Evolutionary conservation across 1,140 invertebrate species (phyloP).

Genomic region (Pseudomyrmex dendroicus): DNA sequence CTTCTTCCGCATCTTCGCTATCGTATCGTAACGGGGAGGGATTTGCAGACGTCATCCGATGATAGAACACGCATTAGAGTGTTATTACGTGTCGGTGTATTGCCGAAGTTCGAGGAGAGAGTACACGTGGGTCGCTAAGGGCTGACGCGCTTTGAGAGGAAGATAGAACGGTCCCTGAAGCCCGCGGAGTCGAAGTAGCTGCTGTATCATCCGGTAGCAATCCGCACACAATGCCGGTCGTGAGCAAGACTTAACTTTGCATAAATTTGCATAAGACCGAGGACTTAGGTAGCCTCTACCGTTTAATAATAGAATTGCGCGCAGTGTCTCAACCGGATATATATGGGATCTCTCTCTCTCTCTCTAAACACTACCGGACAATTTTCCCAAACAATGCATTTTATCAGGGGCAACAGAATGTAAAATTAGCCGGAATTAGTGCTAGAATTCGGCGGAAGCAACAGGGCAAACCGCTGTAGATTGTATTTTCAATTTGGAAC

Average conservation of each 20-base stretch:
- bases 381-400: conserved; percentile 7
- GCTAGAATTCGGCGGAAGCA: background rate
- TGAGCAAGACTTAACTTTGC: conserved; percentile 36
- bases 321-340: conserved; percentile 1
- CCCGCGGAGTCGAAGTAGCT: conserved; percentile 32
- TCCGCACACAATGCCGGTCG: conserved; percentile 47
- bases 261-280: conserved; percentile 55
- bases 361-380: background rate
- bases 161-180: conserved; percentile 45
- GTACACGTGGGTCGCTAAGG: background rate
- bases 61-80: conserved; percentile 70
- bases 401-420: conserved; percentile 15
- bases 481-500: conserved; percentile 34
- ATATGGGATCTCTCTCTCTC: conserved; percentile 17
- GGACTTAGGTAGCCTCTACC: conserved; percentile 27
- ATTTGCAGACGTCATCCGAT: conserved; percentile 48
- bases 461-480: background rate
- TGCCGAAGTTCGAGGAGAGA: conserved; percentile 48
- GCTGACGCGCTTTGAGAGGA: conserved; percentile 30
- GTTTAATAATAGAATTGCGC: conserved; percentile 34
- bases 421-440: conserved; percentile 21
- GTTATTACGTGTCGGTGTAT: conserved; percentile 62
- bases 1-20: conserved; percentile 28
- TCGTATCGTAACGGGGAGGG: conserved; percentile 9
- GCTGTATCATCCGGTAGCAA: conserved; percentile 29